Conservation (phyloP, 1,140 invertebrate species). For the Brachionus rubens region DNA sequence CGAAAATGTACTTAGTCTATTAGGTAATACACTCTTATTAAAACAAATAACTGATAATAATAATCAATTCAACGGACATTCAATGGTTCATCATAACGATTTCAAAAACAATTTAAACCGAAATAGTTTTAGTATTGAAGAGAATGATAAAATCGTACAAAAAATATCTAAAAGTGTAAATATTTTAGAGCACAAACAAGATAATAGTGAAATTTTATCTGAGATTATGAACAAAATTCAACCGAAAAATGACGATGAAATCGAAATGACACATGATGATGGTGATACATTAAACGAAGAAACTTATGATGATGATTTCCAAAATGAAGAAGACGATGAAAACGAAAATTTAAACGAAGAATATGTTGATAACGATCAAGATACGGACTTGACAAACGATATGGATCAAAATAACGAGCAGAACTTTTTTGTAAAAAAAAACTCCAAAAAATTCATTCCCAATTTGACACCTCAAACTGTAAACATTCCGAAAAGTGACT, state of each 20-base stretch:
- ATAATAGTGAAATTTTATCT: not conserved
- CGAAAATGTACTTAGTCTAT: not conserved
- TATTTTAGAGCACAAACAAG: not conserved
- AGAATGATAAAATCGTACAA: constrained; percentile 9
- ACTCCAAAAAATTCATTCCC: not conserved
- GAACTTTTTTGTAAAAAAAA: not conserved
- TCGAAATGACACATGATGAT: not conserved
- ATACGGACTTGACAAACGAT: not conserved
- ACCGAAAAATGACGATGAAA: not conserved
- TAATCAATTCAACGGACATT: not conserved
- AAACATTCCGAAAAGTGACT: not conserved
- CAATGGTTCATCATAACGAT: not conserved
- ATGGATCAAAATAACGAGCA: not conserved
- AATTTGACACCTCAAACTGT: no score
- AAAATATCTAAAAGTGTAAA: not conserved
- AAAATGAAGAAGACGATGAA: not conserved
- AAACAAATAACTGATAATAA: constrained; percentile 10
- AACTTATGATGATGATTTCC: not conserved
- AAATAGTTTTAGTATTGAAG: constrained; percentile 12
- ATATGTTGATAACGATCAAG: not conserved
- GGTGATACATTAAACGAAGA: not conserved
- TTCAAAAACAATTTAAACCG: not conserved
- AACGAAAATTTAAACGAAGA: not conserved
- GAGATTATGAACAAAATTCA: constrained; percentile 20
- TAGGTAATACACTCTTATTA: not conserved